Percentiles rank a stretch among this genome's conserved stretches.
Evolutionary conservation across 92 coral and sea anemone genomes (phyloP).

Genomic region (Meandrina meandrites): DNA sequence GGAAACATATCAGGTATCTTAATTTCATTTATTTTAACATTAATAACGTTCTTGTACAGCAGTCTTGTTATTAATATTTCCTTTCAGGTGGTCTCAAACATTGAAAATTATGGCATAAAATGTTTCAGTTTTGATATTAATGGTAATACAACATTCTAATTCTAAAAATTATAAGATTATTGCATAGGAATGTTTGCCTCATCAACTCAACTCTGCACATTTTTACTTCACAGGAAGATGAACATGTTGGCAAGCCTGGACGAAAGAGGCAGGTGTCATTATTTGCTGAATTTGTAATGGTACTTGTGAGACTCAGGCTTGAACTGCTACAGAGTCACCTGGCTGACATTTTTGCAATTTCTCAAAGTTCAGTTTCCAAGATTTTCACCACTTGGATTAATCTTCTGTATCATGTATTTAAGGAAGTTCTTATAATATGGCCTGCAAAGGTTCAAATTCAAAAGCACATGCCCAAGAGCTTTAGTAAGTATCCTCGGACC

Average conservation of each 20-base stretch:
- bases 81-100: not conserved
- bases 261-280: not conserved
- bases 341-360: slow-evolving; percentile 23
- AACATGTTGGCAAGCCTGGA: slow-evolving; percentile 3
- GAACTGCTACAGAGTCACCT: slow-evolving; percentile 26
- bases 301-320: slow-evolving; percentile 23
- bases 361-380: slow-evolving; percentile 13
- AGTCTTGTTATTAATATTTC: slow-evolving; percentile 9
- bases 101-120: slow-evolving; percentile 7
- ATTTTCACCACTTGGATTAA: slow-evolving; percentile 54
- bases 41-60: no score
- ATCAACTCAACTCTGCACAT: not conserved
- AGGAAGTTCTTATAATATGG: slow-evolving; percentile 39
- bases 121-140: not conserved
- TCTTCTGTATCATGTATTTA: slow-evolving; percentile 52
- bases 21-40: no score
- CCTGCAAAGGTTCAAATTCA: slow-evolving; percentile 9
- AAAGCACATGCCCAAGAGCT: slow-evolving; percentile 50
- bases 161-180: not conserved
- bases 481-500: slow-evolving; percentile 46
- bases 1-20: slow-evolving; percentile 22
- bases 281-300: slow-evolving; percentile 11
- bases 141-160: no score
- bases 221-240: slow-evolving; percentile 3
- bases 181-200: not conserved